Conservation (phyloP, 2,888 invertebrate genomes). For the Limnephilus auricula region DNA sequence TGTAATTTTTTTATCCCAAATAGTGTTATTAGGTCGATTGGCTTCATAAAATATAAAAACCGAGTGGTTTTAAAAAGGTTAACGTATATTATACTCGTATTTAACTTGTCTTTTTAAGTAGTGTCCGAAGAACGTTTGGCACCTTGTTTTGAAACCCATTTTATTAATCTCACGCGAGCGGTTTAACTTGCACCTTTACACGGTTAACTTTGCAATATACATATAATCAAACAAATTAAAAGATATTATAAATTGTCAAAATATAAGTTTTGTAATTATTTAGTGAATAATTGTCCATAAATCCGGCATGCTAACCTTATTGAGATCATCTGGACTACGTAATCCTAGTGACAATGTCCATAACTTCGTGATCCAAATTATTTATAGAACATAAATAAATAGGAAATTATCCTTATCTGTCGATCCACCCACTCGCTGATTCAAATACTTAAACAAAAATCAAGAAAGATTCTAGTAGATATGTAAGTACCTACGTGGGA, state of each 20-base stretch:
- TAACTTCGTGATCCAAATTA: constrained; percentile 6
- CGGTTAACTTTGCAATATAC: background rate
- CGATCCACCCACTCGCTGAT: background rate
- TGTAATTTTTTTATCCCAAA: background rate
- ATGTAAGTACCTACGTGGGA: background rate
- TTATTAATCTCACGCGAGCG: background rate
- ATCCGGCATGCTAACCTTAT: background rate
- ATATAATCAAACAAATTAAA: background rate
- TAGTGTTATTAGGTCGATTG: background rate
- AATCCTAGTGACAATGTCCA: background rate
- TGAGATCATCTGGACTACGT: background rate
- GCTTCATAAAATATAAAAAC: background rate
- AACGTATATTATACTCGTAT: too few species aligned
- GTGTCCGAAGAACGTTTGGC: too few species aligned
- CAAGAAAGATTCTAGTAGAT: background rate
- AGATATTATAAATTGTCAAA: background rate
- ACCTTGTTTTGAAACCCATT: too few species aligned
- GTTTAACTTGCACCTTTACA: too few species aligned
- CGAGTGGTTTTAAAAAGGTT: too few species aligned
- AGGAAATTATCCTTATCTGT: constrained; percentile 9
- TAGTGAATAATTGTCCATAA: background rate
- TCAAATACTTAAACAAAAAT: background rate
- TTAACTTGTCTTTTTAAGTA: too few species aligned
- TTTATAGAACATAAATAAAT: background rate
- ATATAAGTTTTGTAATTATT: background rate